Base-by-base conservation (phyloP, 2,888 invertebrate genomes). In the Monochamus alternatus region DNA sequence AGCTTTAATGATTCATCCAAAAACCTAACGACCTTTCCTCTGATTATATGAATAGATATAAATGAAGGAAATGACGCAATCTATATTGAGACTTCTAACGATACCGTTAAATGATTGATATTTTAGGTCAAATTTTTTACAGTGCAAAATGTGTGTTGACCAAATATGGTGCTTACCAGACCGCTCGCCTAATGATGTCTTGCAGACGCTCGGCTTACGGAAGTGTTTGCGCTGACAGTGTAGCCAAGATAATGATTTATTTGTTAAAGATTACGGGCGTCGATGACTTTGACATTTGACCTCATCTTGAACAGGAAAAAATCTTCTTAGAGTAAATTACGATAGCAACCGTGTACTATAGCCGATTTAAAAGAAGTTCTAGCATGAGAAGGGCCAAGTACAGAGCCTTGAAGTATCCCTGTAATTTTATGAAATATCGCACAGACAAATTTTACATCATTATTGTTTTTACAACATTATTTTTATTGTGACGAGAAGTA, bases 51-150 rank as follows among this genome's bases (percentile, higher is more conserved):
- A 12, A 73, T 59, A 65, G 44, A 52, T 44, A 58, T 72, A 55
- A 47, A 70, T 32, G 12, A 31, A 60, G 52, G 62, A 73, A 73
- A 73, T 68, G 68, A 65, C 73, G 38, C 38, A 38, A 38, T 38
- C 38, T 38, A 38, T 38, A 38, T 38, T 1, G 7, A 38, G 38
- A 58, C 58, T 14, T 58, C 14, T 30, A 58, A 22, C 58, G n/a
- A 4, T 32, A n/a, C 10, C 59, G 31, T 59, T 38, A 60, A 63
- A 77, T 77, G 77, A 77, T 77, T 75, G 77, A 77, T 77, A 72
- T 69, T 77, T 71, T 75, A 77, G 77, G 77, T 77, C 75, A 73
- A 51, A 58, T 70, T 77, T 77, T 75, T 70, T 38, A 65, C 63
- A 3, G 47, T 32, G 65, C 31, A 69, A 66, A 69, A 51, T 65